Conservation (phyloP, 35 echinoderm and acorn worm genomes). For the Anneissia japonica region DNA sequence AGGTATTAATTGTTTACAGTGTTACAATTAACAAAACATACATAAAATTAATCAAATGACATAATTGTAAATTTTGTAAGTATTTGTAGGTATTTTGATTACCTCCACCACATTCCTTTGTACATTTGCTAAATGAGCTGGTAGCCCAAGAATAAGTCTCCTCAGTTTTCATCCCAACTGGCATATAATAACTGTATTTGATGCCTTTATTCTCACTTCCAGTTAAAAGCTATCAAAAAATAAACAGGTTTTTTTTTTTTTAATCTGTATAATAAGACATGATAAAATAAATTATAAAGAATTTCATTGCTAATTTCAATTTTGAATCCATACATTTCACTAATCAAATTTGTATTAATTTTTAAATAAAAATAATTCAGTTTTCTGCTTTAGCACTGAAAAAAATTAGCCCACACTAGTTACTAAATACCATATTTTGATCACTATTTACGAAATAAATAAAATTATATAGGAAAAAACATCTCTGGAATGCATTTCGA, state of each 20-base stretch:
- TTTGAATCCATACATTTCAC: too few relatives aligned
- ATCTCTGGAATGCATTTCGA: not conserved
- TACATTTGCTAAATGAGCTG: slow-evolving; percentile 3
- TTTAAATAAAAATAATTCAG: too few relatives aligned
- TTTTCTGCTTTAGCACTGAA: too few relatives aligned
- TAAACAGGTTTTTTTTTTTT: too few relatives aligned
- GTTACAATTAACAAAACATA: too few relatives aligned
- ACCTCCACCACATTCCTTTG: slow-evolving; percentile 6
- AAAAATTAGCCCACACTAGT: not conserved
- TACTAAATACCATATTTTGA: not conserved
- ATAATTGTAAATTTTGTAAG: too few relatives aligned
- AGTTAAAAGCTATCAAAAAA: not conserved
- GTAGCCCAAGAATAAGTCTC: slow-evolving; percentile 3
- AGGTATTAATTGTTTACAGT: too few relatives aligned
- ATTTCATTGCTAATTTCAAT: too few relatives aligned
- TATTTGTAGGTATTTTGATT: not conserved
- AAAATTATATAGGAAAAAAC: not conserved
- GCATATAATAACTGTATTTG: not conserved
- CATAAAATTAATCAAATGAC: too few relatives aligned
- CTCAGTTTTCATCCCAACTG: not conserved
- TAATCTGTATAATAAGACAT: too few relatives aligned
- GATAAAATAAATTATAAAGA: too few relatives aligned
- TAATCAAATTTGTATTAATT: too few relatives aligned
- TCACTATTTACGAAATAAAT: not conserved
- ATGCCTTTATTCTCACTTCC: not conserved